Evolutionary conservation across 1,140 invertebrate genomes (phyloP).

Genomic region (Nilaparvata lugens): DNA sequence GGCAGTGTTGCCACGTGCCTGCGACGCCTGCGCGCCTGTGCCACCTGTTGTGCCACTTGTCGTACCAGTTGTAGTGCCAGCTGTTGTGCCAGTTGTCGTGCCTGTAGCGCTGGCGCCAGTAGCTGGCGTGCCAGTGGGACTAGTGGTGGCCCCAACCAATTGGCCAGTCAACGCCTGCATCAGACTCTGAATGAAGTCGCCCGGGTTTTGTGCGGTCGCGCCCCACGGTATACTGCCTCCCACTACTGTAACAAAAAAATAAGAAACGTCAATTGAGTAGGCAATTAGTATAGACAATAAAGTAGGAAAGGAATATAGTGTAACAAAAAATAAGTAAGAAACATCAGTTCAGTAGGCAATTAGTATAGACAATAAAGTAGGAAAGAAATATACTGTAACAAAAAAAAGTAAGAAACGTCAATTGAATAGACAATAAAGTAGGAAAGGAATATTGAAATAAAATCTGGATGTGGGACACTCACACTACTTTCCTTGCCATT

Average conservation of each 20-base stretch:
- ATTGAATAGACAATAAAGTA: too few species aligned
- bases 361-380: too few species aligned
- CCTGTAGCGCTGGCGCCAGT: not conserved
- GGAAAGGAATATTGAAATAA: too few species aligned
- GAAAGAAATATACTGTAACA: too few species aligned
- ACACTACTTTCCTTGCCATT: too few species aligned
- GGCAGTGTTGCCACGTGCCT: constrained; percentile 44
- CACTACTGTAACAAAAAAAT: constrained; percentile 1
- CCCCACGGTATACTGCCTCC: constrained; percentile 28
- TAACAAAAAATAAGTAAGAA: too few species aligned
- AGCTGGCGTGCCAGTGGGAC: not conserved
- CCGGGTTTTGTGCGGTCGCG: constrained; percentile 30
- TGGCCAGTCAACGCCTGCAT: constrained; percentile 39
- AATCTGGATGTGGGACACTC: too few species aligned
- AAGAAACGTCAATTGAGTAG: too few species aligned
- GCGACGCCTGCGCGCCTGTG: constrained; percentile 14
- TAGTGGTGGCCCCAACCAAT: constrained; percentile 9
- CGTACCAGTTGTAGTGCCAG: not conserved
- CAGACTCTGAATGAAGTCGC: constrained; percentile 47
- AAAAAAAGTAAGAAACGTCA: too few species aligned
- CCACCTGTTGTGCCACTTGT: not conserved
- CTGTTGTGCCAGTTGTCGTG: not conserved
- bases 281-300: too few species aligned
- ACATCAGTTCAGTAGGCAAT: too few species aligned
- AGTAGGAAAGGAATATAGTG: too few species aligned